Conservation (phyloP, 2,888 invertebrate genomes). For the Drosophila testacea region DNA sequence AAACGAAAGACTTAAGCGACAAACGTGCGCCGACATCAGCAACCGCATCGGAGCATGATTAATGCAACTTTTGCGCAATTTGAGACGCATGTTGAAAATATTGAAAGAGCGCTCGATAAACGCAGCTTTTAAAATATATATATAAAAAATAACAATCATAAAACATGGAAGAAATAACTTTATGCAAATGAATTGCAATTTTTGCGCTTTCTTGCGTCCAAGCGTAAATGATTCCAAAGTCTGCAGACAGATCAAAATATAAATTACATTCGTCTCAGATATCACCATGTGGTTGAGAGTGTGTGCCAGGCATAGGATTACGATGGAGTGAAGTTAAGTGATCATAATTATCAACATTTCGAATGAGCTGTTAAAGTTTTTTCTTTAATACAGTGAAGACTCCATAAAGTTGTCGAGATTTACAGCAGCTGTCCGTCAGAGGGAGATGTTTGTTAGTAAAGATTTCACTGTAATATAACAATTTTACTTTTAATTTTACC, state of each 20-base stretch:
- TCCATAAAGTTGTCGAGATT: slow-evolving; percentile 2
- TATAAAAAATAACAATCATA: slow-evolving; percentile 16
- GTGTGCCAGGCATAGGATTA: slow-evolving; percentile 1
- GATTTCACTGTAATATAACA: slow-evolving; percentile 5
- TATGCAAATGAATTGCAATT: slow-evolving; percentile 76
- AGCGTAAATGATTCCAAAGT: slow-evolving; percentile 7
- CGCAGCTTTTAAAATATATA: slow-evolving; percentile 25
- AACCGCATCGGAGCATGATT: slow-evolving; percentile 51
- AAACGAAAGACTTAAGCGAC: slow-evolving; percentile 77
- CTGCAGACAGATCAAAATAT: slow-evolving; percentile 20
- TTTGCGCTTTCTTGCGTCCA: slow-evolving; percentile 59
- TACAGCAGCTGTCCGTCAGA: neutral
- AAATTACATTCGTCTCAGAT: slow-evolving; percentile 3
- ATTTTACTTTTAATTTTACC: slow-evolving; percentile 17
- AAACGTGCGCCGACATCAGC: slow-evolving; percentile 38
- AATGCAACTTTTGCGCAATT: slow-evolving; percentile 75
- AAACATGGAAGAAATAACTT: slow-evolving; percentile 38
- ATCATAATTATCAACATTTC: slow-evolving; percentile 14
- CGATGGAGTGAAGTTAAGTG: slow-evolving; percentile 11
- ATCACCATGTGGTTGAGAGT: slow-evolving; percentile 8
- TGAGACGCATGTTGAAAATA: slow-evolving; percentile 59
- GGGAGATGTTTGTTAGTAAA: neutral
- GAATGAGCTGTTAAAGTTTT: slow-evolving; percentile 9
- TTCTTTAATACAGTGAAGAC: neutral
- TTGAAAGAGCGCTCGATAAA: slow-evolving; percentile 47